These are phyloP conservation scores for Agrilus planipennis DNA, from an alignment of 1,140 invertebrate species.

Conservation along the genomic window DNA sequence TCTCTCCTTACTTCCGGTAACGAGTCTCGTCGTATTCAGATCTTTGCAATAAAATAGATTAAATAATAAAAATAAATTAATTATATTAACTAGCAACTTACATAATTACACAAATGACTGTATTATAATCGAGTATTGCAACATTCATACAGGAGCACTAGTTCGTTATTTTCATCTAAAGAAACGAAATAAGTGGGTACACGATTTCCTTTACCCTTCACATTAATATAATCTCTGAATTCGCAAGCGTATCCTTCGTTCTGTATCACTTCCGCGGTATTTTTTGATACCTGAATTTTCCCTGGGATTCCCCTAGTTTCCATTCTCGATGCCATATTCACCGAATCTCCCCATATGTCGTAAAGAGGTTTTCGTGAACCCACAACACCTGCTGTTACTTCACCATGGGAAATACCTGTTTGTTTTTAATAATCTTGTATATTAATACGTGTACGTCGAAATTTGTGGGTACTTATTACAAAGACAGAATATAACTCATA, in stretches of 20 bases:
- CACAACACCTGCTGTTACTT: conserved; percentile 82
- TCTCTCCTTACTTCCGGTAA: too few relatives aligned
- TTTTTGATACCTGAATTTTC: conserved; percentile 65
- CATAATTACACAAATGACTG: too few relatives aligned
- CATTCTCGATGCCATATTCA: conserved; percentile 91
- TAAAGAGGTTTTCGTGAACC: conserved; percentile 80
- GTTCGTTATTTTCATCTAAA: conserved; percentile 47
- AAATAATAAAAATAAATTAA: too few relatives aligned
- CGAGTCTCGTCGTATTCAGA: too few relatives aligned
- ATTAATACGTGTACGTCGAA: too few relatives aligned
- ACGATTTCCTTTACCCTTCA: conserved; percentile 59
- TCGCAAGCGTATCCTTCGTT: conserved; percentile 56
- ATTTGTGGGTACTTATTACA: too few relatives aligned
- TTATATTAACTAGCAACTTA: too few relatives aligned
- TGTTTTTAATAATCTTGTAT: conserved; percentile 42
- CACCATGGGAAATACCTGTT: conserved; percentile 65
- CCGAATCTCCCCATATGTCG: conserved; percentile 90
- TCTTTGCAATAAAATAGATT: too few relatives aligned
- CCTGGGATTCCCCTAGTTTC: conserved; percentile 68
- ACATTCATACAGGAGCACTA: too few relatives aligned
- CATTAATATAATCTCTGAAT: conserved; percentile 54
- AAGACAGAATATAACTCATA: too few relatives aligned
- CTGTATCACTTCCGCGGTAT: conserved; percentile 56
- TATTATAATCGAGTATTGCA: too few relatives aligned
- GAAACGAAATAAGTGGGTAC: conserved; percentile 64